phyloP scores from a whole-genome alignment of 2,113 vertebrate genomes.

The Caranx melampygus region DNA sequence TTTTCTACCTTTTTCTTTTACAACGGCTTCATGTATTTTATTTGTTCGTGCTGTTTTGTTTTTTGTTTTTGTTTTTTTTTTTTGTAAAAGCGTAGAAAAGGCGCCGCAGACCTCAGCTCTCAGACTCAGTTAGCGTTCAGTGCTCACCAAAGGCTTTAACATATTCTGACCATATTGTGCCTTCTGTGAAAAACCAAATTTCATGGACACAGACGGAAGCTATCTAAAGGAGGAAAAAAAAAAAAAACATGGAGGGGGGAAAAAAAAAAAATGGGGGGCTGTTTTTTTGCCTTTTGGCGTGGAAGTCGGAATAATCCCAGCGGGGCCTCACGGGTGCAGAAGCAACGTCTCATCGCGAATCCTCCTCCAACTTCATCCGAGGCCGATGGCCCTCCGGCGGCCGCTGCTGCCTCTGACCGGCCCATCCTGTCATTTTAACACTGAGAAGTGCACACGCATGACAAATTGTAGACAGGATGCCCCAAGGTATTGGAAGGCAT shows the following conservation, averaged over 20 bases:
- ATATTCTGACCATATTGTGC: constrained; percentile 81
- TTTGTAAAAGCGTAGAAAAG: not conserved
- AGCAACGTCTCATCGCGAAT: constrained; percentile 86
- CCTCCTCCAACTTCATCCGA: constrained; percentile 78
- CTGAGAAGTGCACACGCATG: constrained; percentile 93
- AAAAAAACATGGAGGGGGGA: constrained; percentile 4
- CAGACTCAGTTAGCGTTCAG: constrained; percentile 65
- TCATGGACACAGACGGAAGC: constrained; percentile 75
- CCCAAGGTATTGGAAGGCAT: constrained; percentile 87
- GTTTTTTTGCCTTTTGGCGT: constrained; percentile 79
- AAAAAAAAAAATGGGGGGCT: constrained; percentile 60
- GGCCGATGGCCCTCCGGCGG: constrained; percentile 84
- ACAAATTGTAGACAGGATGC: constrained; percentile 91
- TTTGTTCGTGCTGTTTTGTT: too few relatives aligned
- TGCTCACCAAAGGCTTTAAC: constrained; percentile 72
- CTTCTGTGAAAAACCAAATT: constrained; percentile 74
- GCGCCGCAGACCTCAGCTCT: constrained; percentile 39
- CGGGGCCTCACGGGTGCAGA: constrained; percentile 83
- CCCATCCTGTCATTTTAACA: constrained; percentile 91
- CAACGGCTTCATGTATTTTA: too few relatives aligned
- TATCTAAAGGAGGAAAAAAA: constrained; percentile 66
- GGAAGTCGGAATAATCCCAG: constrained; percentile 81
- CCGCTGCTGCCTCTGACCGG: constrained; percentile 82
- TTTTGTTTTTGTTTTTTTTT: constrained; percentile 3
- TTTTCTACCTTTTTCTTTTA: constrained; percentile 16